Percentiles rank a stretch among this genome's conserved stretches.
Evolutionary conservation across 2,888 invertebrate genomes (phyloP).

Genomic region (Heliconius ethilla): DNA sequence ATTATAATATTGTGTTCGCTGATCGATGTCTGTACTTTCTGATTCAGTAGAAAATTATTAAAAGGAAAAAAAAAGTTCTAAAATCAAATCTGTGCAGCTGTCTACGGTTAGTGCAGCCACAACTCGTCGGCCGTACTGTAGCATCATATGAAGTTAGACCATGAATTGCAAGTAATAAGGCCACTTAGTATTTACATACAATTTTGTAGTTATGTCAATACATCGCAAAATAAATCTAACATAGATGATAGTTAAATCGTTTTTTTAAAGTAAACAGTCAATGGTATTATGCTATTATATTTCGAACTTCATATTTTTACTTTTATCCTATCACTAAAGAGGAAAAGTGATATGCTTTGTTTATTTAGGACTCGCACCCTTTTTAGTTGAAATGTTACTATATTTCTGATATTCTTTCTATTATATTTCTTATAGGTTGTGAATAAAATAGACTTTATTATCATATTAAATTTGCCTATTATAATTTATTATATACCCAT

Average conservation of each 20-base stretch:
- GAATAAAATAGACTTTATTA: no score
- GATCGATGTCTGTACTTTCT: no score
- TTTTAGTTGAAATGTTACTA: conserved; percentile 11
- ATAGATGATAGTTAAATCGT: background rate
- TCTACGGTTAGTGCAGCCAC: no score
- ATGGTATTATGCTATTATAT: background rate
- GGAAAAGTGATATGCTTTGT: conserved; percentile 12
- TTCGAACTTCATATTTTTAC: background rate
- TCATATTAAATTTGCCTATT: no score
- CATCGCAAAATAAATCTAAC: background rate
- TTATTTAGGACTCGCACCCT: conserved; percentile 18
- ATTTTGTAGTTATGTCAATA: background rate
- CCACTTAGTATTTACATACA: background rate
- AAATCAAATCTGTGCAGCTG: no score
- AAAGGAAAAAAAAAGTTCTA: no score
- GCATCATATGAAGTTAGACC: background rate
- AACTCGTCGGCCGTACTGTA: background rate
- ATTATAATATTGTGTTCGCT: no score
- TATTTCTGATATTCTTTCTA: background rate
- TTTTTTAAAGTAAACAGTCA: background rate
- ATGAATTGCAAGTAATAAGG: background rate
- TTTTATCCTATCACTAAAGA: background rate
- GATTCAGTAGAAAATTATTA: no score
- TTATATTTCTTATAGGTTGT: no score
- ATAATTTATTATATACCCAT: no score